Base-by-base conservation (phyloP, 2,888 invertebrate species). In the Clanis bilineata region DNA sequence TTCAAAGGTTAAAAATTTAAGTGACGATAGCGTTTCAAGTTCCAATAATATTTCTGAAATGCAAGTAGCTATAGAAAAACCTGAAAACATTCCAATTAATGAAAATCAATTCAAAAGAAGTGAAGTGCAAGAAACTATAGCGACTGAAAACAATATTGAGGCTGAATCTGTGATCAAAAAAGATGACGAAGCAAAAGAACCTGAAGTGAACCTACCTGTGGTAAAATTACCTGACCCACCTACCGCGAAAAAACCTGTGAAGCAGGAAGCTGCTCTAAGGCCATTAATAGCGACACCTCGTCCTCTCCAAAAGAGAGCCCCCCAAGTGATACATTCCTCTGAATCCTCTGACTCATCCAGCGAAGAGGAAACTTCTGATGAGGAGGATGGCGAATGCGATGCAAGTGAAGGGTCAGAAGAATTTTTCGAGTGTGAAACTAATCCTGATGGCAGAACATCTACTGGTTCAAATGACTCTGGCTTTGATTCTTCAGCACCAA, bases 401-500 rank as follows among this genome's bases (percentile, higher is more conserved):
- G 71, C 82, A 9, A 92, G 91, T 76, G 89, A 87, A 76, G 85
- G 72, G 62, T 90, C 90, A 15, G 74, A 79, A 4, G 91, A 92
- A 70, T 92, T 88, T 73, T 88, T 77, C 60, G 92, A 92, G 70
- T 88, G 91, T 73, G 92, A 92, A 74, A 88, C 81, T 58, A 92
- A 90, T 67, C 84, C 88, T 15, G 94, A 93, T 59, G 93, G 93
- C 85, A 92, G 94, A 76, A 93, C 93, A 55, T 95, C 95, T 61
- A 96, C 96, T 64, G 95, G 96, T 74, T 96, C 96, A 73, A 96
- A 96, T 85, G 97, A 97, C 90, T 97, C 97, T 62, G 96, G 97
- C 69, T 96, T 97, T 85, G 96, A 96, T 83, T 94, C 94, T 62
- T 94, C 95, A 56, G 94, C 94, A 60, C 94, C 95, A 41, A 93